Base-by-base conservation (phyloP, 2,888 invertebrate species). In the Caenorhabditis angaria region DNA sequence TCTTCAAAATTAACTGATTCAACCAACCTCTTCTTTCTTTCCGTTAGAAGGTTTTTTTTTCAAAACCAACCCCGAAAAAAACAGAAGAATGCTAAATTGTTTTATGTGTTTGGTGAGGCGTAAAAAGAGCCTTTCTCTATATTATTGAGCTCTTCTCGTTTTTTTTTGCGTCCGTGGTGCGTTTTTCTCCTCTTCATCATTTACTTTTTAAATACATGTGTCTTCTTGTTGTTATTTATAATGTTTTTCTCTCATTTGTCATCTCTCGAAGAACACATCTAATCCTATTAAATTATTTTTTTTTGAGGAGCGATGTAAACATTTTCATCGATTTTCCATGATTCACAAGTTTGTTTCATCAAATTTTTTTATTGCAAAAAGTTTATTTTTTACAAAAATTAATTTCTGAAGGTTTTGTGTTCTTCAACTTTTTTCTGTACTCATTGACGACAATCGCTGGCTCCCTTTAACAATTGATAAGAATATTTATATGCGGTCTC, bases 81-180 rank as follows among this genome's bases (percentile, higher is more conserved):
- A 41, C 41, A 41, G 41, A 41, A 41, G 41, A 41, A 41, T 41
- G 41, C 41, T 41, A 41, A 41, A 41, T 41, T 41, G 41, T 41
- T 41, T 41, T 41, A 41, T 41, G 41, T 41, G 41, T 41, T 41
- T 41, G 41, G 41, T 41, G 41, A 41, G 41, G 41, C 41, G 41
- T 41, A 41, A 41, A 41, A 41, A 41, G 41, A 41, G 41, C 41
- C 41, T 41, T 41, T 41, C 18, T 41, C 41, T 41, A 41, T 41
- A 41, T 41, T 41, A 41, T 41, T 41, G 41, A 41, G 41, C 41
- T 41, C 41, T 41, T 14, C 41, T 41, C 41, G 41, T 41, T 41
- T 41, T 41, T 14, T 5, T 41, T 41, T 41, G n/a, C 14, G 5
- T 41, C 10, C 18, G n/a, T n/a, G n/a, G n/a, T n/a, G n/a, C n/a